Conservation (phyloP, 1,140 invertebrate species). For the Holcopasites calliopsidis region DNA sequence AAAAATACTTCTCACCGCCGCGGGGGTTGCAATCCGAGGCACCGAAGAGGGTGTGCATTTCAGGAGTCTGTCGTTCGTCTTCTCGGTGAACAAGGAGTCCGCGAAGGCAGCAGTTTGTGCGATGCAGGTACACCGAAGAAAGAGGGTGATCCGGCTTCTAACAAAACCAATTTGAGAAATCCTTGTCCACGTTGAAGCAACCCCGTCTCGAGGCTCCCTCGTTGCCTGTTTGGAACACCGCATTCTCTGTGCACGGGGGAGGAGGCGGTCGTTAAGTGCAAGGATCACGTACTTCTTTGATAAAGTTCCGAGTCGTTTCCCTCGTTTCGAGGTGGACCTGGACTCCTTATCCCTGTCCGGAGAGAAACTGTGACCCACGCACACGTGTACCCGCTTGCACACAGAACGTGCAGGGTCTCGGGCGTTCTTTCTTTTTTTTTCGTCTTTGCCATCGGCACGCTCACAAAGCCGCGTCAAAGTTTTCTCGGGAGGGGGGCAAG, state of each 20-base stretch:
- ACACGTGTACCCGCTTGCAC: constrained; percentile 55
- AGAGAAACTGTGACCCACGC: constrained; percentile 50
- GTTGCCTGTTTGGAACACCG: constrained; percentile 25
- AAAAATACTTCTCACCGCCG: no score
- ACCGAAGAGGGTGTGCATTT: neutral
- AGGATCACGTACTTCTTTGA: constrained; percentile 65
- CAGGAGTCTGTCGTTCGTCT: neutral
- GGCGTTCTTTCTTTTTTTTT: constrained; percentile 5
- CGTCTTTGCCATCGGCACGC: constrained; percentile 37
- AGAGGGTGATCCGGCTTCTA: constrained; percentile 52
- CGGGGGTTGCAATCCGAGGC: neutral
- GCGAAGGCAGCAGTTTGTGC: constrained; percentile 3
- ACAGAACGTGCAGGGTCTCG: constrained; percentile 20
- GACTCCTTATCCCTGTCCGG: constrained; percentile 55
- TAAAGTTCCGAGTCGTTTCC: constrained; percentile 65
- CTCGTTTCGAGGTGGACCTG: constrained; percentile 60
- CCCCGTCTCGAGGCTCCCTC: constrained; percentile 43
- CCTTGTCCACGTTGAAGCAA: constrained; percentile 58
- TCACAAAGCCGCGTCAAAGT: constrained; percentile 55
- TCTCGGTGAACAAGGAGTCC: neutral
- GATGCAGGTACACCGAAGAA: constrained; percentile 1
- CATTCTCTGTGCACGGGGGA: constrained; percentile 21
- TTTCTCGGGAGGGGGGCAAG: constrained; percentile 20
- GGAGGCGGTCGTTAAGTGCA: constrained; percentile 60
- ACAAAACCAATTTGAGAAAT: constrained; percentile 64